Evolutionary conservation across 2,797 vertebrate species (phyloP), one percentile per base, ranked within the genome.

Genomic region (Masticophis lateralis): DNA sequence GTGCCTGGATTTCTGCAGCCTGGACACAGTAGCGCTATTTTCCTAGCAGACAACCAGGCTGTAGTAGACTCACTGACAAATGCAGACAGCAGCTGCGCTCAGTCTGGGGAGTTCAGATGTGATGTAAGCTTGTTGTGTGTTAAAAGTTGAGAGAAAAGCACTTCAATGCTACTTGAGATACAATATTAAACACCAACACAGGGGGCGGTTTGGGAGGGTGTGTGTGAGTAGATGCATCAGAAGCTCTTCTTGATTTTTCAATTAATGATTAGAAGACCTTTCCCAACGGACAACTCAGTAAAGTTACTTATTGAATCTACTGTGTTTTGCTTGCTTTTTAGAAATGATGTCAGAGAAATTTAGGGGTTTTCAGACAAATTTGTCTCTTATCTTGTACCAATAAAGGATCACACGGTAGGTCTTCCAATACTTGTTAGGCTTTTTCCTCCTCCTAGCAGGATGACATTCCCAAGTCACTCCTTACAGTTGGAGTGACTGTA

Each of bases 201-300:
- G 3, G 7, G 86, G 91, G 95, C 14, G 20, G 9, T 53, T 91
- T 95, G 9, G 60, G 22, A 9, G 10, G 25, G 60, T 10, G 10
- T 91, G 56, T 18, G 4, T 20, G 0, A 95, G 90, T 9, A 93
- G 94, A 96, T 93, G 0, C 20, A 92, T 86, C 90, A 92, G 96
- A 92, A 92, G 74, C 93, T 93, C 92, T 92, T 94, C 90, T 95
- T 37, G 60, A 83, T 95, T 89, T 61, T 95, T 86, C 66, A 91
- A 96, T 97, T 97, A 97, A 97, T 97, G 1, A 97, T 97, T 97
- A 95, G 95, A 95, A 94, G 94, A 94, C 95, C 86, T 97, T 96
- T 90, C 94, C 94, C 87, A 90, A 91, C 89, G 95, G 96, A 96
- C 95, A 96, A 96, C 93, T 53, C 92, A 94, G 89, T 88, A 88